Evolutionary conservation across 2,797 vertebrate species (phyloP), one percentile per base, ranked within the genome.

Genomic region (Alcedo quadribrachys): DNA sequence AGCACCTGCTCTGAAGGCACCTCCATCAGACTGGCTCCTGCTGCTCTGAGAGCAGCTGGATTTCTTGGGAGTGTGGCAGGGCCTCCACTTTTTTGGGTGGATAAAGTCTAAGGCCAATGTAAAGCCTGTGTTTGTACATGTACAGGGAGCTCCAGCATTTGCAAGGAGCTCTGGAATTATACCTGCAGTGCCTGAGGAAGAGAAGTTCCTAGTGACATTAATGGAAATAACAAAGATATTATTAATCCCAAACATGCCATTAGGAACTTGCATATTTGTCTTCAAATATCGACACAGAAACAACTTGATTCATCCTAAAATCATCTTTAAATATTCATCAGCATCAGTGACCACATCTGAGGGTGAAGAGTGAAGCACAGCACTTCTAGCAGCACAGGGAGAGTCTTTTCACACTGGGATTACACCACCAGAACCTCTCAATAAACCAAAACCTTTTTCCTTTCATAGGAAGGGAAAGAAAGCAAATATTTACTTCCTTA

Each of bases 271-370:
- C 25, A 13, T 69, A 63, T 69, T 87, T 90, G 8, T 50, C 65
- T 60, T 75, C 45, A 81, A 79, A 40, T 48, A 51, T n/a, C 50
- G 78, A 24, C n/a, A 43, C 53, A 62, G 46, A 74, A 89, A 48
- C 20, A 80, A 45, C 16, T 62, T 21, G 21, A 54, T 82, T 80
- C 13, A 73, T 50, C 76, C 55, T 76, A 71, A 87, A 94, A 92
- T 75, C 11, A 35, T 85, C 43, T 83, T 87, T 55, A 85, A 92
- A 89, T 93, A 83, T 83, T 82, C 48, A 54, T 62, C 32, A 62
- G 54, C 30, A 22, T 51, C 62, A 55, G 71, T 51, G 71, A 62
- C 83, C 71, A 66, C 51, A 73, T 50, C 61, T 48, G 68, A 90
- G 33, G 32, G 30, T 93, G 22, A 81, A 21, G 19, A 58, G 15